Conservation (phyloP, 2,888 invertebrate species). For the Heliconius cydno region DNA sequence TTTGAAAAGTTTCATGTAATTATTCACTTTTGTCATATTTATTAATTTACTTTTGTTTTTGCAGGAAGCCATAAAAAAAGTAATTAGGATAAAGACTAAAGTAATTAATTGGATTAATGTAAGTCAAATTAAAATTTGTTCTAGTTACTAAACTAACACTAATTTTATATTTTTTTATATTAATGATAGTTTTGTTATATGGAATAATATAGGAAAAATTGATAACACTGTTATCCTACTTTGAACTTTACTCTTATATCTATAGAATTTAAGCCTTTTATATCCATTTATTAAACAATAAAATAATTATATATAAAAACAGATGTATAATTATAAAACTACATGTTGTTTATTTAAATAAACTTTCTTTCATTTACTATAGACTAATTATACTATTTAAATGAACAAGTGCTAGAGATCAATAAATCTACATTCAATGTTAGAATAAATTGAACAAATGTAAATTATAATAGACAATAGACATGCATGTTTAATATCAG, state of each 20-base stretch:
- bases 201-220: background rate
- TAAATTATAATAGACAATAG: conserved; percentile 25
- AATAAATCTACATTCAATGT: conserved; percentile 28
- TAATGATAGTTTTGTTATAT: background rate
- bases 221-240: background rate
- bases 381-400: conserved; percentile 4
- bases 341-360: background rate
- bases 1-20: background rate
- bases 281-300: background rate
- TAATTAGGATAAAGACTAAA: background rate
- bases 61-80: background rate
- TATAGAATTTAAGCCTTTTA: background rate
- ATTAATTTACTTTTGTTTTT: background rate
- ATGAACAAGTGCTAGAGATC: conserved; percentile 24
- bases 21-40: background rate
- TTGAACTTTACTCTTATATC: background rate
- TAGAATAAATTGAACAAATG: conserved; percentile 32
- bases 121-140: background rate
- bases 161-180: too few species aligned
- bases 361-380: background rate
- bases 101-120: conserved; percentile 2
- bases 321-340: background rate
- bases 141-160: too few species aligned
- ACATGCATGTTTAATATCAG: conserved; percentile 9
- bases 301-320: background rate